A percentile compares a stretch with the other conserved stretches of the same genome.
These are phyloP conservation scores for Anas bernieri DNA, from an alignment of 2,797 vertebrate species.

Conservation along the genomic window DNA sequence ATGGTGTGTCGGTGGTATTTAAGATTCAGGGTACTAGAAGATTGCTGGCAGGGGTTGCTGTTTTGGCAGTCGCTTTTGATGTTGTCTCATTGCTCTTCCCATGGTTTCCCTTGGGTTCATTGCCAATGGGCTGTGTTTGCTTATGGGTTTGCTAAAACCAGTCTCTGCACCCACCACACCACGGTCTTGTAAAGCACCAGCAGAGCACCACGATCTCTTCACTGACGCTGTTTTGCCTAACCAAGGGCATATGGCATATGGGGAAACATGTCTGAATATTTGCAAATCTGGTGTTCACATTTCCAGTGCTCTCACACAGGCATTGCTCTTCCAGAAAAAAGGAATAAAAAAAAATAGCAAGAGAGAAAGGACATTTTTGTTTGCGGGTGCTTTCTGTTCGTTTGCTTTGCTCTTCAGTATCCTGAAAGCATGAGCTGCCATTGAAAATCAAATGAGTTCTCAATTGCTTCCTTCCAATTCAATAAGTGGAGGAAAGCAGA, in stretches of 20 bases:
- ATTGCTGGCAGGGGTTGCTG: not conserved
- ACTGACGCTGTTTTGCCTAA: not conserved
- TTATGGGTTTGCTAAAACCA: rapidly evolving
- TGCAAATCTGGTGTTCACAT: rapidly evolving
- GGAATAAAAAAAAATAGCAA: not conserved
- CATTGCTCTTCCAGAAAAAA: rapidly evolving
- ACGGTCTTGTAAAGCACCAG: not conserved
- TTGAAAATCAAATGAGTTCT: conserved; percentile 70
- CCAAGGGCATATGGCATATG: not conserved
- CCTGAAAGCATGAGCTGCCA: conserved; percentile 42
- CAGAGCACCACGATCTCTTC: not conserved
- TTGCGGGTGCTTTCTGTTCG: not conserved
- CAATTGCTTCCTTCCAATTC: conserved; percentile 71
- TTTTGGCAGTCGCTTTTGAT: not conserved
- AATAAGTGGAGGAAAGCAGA: conserved; percentile 63
- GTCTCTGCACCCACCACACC: too few species aligned
- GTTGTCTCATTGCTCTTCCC: too few species aligned
- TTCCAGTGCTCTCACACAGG: rapidly evolving
- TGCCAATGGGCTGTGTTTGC: not conserved
- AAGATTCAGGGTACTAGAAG: not conserved
- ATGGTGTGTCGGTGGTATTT: not conserved
- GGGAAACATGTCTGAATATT: rapidly evolving
- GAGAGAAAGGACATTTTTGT: not conserved
- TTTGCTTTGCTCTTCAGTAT: not conserved
- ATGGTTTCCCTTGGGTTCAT: rapidly evolving